A percentile compares a stretch with the other conserved stretches of the same genome.
Evolutionary conservation across 2,797 vertebrate genomes (phyloP).

Genomic region (Poeciliopsis gracilis): DNA sequence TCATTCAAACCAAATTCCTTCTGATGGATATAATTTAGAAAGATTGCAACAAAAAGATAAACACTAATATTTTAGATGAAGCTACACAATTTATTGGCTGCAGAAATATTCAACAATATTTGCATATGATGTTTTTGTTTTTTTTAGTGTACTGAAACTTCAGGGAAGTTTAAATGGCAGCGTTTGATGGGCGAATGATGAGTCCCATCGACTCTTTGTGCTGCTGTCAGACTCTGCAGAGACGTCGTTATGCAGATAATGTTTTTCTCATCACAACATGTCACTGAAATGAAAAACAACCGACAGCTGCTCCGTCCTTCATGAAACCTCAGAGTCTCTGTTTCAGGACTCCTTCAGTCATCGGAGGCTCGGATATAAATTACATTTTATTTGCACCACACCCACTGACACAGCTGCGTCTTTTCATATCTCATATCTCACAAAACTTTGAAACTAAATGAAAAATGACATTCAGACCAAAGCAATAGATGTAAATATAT

Average conservation of each 20-base stretch:
- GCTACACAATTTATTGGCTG: neutral
- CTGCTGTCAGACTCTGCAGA: neutral
- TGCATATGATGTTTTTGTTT: neutral
- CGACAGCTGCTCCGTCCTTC: neutral
- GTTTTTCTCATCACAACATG: conserved; percentile 23
- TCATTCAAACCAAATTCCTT: neutral
- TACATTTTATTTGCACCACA: neutral
- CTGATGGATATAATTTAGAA: neutral
- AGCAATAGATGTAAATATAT: neutral
- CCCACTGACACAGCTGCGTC: neutral
- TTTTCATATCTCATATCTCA: neutral
- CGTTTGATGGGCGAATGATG: neutral
- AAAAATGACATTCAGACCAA: neutral
- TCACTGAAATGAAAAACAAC: neutral
- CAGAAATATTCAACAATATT: neutral
- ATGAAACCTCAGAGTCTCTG: neutral
- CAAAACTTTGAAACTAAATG: neutral
- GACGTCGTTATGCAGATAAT: conserved; percentile 1
- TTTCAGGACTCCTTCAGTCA: neutral
- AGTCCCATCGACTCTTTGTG: accelerated
- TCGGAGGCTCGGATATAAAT: conserved; percentile 3
- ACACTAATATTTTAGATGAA: neutral
- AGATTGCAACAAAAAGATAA: neutral
- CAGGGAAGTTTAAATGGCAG: neutral
- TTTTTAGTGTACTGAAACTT: neutral